Evolutionary conservation across 2,888 invertebrate genomes (phyloP).

Genomic region (Germaria angustata): DNA sequence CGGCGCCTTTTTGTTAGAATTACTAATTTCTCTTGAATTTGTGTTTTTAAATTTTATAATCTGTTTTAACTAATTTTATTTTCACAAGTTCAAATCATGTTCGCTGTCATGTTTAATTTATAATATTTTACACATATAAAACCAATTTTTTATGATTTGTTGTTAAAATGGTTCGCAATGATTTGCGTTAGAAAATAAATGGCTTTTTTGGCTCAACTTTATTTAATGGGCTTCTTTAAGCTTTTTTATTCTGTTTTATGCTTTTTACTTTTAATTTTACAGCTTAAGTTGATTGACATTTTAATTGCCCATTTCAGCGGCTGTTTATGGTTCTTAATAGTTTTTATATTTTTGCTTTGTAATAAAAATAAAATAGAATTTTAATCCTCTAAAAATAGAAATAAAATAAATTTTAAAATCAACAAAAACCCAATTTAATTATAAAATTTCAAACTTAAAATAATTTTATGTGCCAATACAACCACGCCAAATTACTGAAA

Average conservation of each 20-base stretch:
- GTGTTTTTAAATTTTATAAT: background rate
- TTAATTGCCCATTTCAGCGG: conserved; percentile 66
- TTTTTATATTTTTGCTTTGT: background rate
- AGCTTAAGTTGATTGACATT: conserved; percentile 68
- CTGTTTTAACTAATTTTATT: background rate
- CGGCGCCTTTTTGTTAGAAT: background rate
- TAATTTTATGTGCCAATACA: background rate
- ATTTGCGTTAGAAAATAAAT: conserved; percentile 4
- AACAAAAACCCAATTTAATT: background rate
- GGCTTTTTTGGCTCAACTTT: background rate
- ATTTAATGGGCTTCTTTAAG: conserved; percentile 13
- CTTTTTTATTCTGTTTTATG: conserved; percentile 3
- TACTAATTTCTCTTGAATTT: background rate
- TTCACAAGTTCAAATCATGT: conserved; percentile 42
- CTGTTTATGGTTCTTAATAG: background rate
- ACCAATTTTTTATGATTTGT: background rate
- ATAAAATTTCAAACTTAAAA: no score
- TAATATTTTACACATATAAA: conserved; percentile 20
- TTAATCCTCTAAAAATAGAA: background rate
- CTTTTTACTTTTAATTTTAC: background rate
- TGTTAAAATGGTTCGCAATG: background rate
- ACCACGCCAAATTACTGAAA: background rate
- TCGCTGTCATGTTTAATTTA: conserved; percentile 49
- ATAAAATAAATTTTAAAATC: background rate
- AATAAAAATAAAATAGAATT: background rate